These are phyloP conservation scores for Odontophorus gujanensis DNA, from an alignment of 2,113 vertebrate genomes.

Conservation along the genomic window DNA sequence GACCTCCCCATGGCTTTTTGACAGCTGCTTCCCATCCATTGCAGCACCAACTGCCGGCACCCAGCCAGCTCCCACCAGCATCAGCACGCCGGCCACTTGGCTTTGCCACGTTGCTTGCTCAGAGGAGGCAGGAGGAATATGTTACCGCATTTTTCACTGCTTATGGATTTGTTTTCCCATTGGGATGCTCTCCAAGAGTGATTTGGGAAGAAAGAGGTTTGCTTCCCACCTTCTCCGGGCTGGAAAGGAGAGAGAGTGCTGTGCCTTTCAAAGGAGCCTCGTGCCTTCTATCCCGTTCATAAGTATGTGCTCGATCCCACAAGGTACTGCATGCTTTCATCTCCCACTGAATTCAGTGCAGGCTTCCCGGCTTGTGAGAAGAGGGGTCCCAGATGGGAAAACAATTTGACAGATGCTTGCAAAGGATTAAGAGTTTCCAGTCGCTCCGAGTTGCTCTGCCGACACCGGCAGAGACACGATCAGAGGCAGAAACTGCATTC, in stretches of 20 bases:
- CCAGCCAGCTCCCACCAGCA: slow-evolving; percentile 21
- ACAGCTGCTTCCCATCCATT: slow-evolving; percentile 27
- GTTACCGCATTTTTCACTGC: not conserved
- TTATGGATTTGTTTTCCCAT: not conserved
- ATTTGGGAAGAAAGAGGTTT: not conserved
- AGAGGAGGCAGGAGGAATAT: fast-evolving
- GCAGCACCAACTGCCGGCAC: not conserved
- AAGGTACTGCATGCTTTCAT: slow-evolving; percentile 37
- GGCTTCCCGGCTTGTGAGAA: not conserved
- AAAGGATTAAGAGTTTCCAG: slow-evolving; percentile 59
- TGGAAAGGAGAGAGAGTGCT: fast-evolving
- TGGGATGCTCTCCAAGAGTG: not conserved
- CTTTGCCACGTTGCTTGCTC: not conserved
- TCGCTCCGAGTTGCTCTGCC: not conserved
- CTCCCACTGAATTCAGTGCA: not conserved
- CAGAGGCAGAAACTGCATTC: not conserved
- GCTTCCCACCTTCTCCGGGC: fast-evolving
- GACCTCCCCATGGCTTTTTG: not conserved
- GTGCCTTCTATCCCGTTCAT: fast-evolving
- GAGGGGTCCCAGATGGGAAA: slow-evolving; percentile 22
- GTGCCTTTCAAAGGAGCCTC: not conserved
- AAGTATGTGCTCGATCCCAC: not conserved
- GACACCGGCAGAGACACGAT: not conserved
- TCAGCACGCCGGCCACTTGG: not conserved
- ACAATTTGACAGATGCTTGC: slow-evolving; percentile 42